Conservation (phyloP, 1,140 invertebrate species). For the Asbolus verrucosus region DNA sequence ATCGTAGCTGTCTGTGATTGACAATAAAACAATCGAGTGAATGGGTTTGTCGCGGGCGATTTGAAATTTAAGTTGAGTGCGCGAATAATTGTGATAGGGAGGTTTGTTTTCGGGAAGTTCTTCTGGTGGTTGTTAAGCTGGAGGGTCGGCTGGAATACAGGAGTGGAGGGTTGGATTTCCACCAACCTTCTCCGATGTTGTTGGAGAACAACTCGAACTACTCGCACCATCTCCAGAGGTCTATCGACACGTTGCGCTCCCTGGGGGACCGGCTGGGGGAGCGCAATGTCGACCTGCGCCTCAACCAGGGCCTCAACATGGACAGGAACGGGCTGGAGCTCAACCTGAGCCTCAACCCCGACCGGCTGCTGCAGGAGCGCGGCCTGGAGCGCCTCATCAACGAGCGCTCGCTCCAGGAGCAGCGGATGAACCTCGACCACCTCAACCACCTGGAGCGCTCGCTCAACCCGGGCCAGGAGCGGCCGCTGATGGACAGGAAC, state of each 20-base stretch:
- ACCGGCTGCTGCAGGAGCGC: slow-evolving; percentile 54
- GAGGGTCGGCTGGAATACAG: slow-evolving; percentile 63
- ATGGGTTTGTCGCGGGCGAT: slow-evolving; percentile 5
- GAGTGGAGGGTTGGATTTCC: slow-evolving; percentile 63
- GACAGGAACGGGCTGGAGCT: slow-evolving; percentile 55
- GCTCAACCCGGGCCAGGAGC: slow-evolving; percentile 55
- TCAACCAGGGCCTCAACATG: slow-evolving; percentile 55
- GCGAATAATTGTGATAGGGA: no score
- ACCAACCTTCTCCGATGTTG: slow-evolving; percentile 61
- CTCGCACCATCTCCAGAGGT: slow-evolving; percentile 74
- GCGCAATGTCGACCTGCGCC: slow-evolving; percentile 60
- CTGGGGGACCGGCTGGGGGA: slow-evolving; percentile 62
- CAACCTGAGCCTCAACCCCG: slow-evolving; percentile 60
- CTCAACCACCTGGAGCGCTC: slow-evolving; percentile 59
- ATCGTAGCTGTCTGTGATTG: no score
- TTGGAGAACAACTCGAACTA: slow-evolving; percentile 66
- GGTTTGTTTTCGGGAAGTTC: background rate
- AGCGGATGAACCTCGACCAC: slow-evolving; percentile 64
- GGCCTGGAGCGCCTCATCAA: slow-evolving; percentile 63
- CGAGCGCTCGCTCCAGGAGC: slow-evolving; percentile 67
- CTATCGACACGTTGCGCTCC: slow-evolving; percentile 75
- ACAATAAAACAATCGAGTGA: no score
- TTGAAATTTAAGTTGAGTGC: no score
- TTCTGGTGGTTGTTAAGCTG: slow-evolving; percentile 51
- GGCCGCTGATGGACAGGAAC: slow-evolving; percentile 53